Conservation (phyloP, 2,888 invertebrate genomes). For the Halocaridina rubra region DNA sequence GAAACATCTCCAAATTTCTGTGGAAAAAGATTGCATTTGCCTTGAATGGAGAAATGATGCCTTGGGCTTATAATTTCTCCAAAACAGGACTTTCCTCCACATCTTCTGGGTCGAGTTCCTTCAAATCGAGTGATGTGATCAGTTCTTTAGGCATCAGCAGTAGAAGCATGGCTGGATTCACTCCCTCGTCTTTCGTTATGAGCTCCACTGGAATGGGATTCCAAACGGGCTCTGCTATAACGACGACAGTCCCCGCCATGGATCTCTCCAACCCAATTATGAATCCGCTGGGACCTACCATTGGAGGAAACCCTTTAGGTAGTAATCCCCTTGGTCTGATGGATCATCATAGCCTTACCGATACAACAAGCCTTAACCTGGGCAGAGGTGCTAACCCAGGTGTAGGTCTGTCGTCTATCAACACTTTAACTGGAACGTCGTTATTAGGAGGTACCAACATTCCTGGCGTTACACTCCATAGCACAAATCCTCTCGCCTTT, state of each 20-base stretch:
- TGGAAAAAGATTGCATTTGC: neutral
- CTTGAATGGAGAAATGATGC: neutral
- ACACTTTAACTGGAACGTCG: conserved; percentile 3
- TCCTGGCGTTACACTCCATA: neutral
- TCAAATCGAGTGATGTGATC: conserved; percentile 41
- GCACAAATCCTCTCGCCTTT: conserved; percentile 36
- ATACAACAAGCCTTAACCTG: neutral
- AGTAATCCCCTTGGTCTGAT: conserved; percentile 41
- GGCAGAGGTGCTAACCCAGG: neutral
- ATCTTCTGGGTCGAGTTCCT: conserved; percentile 9
- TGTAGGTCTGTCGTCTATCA: conserved; percentile 15
- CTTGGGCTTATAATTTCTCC: conserved; percentile 1
- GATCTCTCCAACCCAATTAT: conserved; percentile 55
- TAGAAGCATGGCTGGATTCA: conserved; percentile 7
- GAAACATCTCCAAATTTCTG: neutral
- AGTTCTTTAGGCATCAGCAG: conserved; percentile 27
- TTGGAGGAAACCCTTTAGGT: neutral
- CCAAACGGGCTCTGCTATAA: conserved; percentile 4
- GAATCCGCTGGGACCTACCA: conserved; percentile 47
- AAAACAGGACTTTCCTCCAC: conserved; percentile 39
- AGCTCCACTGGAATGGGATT: neutral
- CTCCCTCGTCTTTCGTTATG: conserved; percentile 6
- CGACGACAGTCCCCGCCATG: conserved; percentile 54
- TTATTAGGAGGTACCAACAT: neutral
- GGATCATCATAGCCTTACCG: conserved; percentile 33